phyloP scores from a whole-genome alignment of 2,888 invertebrate species.

The Cephus sareptanus region DNA sequence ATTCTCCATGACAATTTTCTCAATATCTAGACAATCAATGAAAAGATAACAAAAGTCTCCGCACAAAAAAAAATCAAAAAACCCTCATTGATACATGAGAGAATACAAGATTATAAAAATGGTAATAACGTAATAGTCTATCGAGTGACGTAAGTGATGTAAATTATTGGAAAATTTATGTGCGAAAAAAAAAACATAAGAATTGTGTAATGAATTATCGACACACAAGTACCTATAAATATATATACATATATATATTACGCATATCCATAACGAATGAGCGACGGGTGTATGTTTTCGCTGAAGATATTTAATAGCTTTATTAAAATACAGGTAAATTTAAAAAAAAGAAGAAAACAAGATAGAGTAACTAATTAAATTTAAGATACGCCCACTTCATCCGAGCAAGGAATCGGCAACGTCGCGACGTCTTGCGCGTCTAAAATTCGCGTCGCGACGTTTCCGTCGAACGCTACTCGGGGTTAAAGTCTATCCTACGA shows the following conservation, averaged over 20 bases:
- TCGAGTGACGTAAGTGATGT: background rate
- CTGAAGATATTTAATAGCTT: conserved; percentile 18
- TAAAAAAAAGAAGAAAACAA: conserved; percentile 2
- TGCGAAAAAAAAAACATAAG: background rate
- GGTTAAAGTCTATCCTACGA: background rate
- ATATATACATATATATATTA: background rate
- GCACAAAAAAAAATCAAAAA: background rate
- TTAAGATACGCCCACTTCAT: background rate
- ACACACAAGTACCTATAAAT: background rate
- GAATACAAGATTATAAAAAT: background rate
- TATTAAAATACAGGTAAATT: conserved; percentile 13
- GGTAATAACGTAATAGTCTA: background rate
- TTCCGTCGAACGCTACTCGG: background rate
- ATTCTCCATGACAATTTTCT: background rate
- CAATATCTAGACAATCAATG: background rate
- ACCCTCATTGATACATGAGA: background rate
- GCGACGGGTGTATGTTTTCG: conserved; percentile 14
- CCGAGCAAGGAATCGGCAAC: background rate
- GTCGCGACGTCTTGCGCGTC: background rate
- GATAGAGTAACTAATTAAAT: background rate
- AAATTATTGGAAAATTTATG: background rate
- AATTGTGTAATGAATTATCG: background rate
- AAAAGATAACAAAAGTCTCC: background rate
- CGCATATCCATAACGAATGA: background rate
- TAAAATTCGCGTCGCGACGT: background rate